Evolutionary conservation across 2,888 invertebrate species (phyloP), one percentile per base, ranked within the genome.

Genomic region (Anoplius nigerrimus): DNA sequence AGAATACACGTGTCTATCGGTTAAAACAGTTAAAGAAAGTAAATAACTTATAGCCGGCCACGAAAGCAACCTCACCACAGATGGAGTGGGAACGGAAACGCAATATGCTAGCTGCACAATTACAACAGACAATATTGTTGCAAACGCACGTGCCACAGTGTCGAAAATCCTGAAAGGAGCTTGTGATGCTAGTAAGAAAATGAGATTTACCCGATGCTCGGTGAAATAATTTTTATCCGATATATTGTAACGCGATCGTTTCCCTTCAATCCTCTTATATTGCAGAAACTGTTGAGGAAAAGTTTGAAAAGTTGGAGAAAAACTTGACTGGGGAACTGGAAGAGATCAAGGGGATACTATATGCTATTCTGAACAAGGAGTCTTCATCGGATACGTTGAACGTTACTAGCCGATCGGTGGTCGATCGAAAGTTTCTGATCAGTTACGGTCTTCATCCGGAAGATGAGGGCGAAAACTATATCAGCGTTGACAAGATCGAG

Each of bases 61-160:
- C 51, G 68, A 67, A 16, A 62, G 45, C 5, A 76, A 74, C 62
- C 51, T 62, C 20, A 74, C 62, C 20, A 64, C 13, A 13, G 68
- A 76, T 13, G 66, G 64, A 11, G 83, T 82, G 3, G 82, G 86
- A 1, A 84, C 84, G 11, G 89, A 89, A 67, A 87, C 84, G 48
- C 87, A 89, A 59, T 84, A 87, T 48, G 84, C 89, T 2, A 86
- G 79, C 13, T 90, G 90, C 68, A 87, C 83, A 72, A 86, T 89
- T 53, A 84, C 81, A 11, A 89, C 87, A 2, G 87, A 89, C 57
- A 85, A 89, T 69, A 76, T 89, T 15, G 85, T 87, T 2, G 89
- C 89, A 0, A 87, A 87, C 21, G 90, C 89, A 22, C 85, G 86
- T 68, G 87, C 89, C 4, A 89, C 88, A 0, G 87, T 88, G 5